Evolutionary conservation across 2,888 invertebrate species (phyloP), one percentile per base, ranked within the genome.

Genomic region (Synanthedon andrenaeformis): DNA sequence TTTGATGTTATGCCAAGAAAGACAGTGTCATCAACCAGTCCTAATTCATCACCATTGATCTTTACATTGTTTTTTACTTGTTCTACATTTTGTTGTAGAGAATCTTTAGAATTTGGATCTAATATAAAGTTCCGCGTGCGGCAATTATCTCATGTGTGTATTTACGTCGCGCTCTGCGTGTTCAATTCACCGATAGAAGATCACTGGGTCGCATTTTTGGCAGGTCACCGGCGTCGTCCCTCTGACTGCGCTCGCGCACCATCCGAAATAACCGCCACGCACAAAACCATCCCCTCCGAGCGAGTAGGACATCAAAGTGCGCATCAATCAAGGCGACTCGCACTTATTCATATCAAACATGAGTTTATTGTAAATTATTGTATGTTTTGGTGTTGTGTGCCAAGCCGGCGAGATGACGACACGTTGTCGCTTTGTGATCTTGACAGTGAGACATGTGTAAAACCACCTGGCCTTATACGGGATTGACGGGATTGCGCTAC

Each of bases 171-270:
- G 14, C 42, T 13, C 10, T 58, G 58, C 3, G 35, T 10, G 35
- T 35, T 35, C 35, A 10, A 10, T 35, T 35, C 35, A 35, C 35
- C 51, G 52, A 52, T 48, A 74, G 75, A 79, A 83, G 83, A 79
- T 78, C 79, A 84, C 69, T 82, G 72, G 80, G 78, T 60, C 79
- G 73, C 70, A 81, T 82, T 70, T 68, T 84, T 84, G 85, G 85
- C 85, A 84, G 80, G 82, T 74, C 82, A 72, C 63, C 49, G 45
- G 66, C 59, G 52, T 67, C 35, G 23, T 17, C 13, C n/a, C 19
- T 14, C 14, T 17, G 49, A 49, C 65, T 23, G 23, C 63, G 61
- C 58, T 61, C 61, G 57, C 57, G 64, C 60, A 57, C 55, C 54
- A 3, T 49, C 54, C 52, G 61, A 64, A 67, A 69, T 68, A 66